These are phyloP conservation scores for Chaetoderma sp. DNA, from an alignment of 2,888 invertebrate species.

Conservation along the genomic window DNA sequence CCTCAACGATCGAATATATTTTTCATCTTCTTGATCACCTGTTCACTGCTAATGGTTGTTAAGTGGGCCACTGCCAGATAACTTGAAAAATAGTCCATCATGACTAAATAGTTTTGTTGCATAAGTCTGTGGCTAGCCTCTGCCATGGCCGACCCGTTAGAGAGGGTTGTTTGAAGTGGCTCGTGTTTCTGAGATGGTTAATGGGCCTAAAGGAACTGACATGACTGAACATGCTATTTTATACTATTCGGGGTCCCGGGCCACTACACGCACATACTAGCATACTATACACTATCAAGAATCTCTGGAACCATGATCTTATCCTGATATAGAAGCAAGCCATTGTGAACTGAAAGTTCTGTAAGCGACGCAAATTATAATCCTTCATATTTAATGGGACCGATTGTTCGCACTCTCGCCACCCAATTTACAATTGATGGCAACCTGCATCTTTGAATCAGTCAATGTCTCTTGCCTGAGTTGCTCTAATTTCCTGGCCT, in stretches of 20 bases:
- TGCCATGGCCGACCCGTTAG: constrained; percentile 34
- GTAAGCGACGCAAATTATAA: no score
- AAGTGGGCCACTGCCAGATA: constrained; percentile 27
- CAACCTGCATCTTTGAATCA: constrained; percentile 16
- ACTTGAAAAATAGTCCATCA: constrained; percentile 34
- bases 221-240: constrained; percentile 10
- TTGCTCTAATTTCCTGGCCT: constrained; percentile 17
- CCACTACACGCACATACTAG: constrained; percentile 35
- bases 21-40: constrained; percentile 30
- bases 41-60: constrained; percentile 7
- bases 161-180: constrained; percentile 24
- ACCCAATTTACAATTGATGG: constrained; percentile 18
- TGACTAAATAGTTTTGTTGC: constrained; percentile 19
- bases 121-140: constrained; percentile 33
- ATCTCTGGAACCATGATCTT: neutral
- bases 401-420: constrained; percentile 23
- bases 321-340: neutral
- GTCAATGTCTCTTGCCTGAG: constrained; percentile 9
- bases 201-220: constrained; percentile 26
- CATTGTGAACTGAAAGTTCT: no score
- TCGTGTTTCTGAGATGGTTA: no score
- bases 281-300: neutral
- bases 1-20: constrained; percentile 34
- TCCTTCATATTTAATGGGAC: constrained; percentile 14
- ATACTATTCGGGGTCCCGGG: constrained; percentile 27